phyloP scores from a whole-genome alignment of 1,140 invertebrate genomes.

The Manduca sexta region DNA sequence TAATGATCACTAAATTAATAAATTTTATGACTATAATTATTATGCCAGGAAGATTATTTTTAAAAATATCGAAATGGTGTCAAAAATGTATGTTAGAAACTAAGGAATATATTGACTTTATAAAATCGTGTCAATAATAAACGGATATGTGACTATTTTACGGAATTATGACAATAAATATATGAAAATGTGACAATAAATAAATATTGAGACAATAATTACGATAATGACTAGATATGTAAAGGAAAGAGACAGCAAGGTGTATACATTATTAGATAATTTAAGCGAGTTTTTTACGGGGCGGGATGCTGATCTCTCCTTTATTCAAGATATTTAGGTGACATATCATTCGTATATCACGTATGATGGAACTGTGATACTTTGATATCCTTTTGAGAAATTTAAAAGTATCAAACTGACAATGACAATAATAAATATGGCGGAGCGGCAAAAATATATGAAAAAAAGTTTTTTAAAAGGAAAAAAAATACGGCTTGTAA shows the following conservation, averaged over 20 bases:
- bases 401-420: neutral
- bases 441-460: neutral
- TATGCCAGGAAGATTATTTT: no score
- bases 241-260: no score
- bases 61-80: no score
- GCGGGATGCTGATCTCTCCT: no score
- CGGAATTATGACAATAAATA: conserved; percentile 5
- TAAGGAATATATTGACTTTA: neutral
- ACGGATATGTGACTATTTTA: conserved; percentile 10
- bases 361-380: conserved; percentile 44
- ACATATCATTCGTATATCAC: no score
- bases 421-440: neutral
- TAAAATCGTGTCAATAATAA: conserved; percentile 29
- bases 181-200: conserved; percentile 14
- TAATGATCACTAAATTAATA: no score
- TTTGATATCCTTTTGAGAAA: conserved; percentile 24
- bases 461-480: conserved; percentile 1
- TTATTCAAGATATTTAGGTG: no score
- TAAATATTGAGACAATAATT: neutral
- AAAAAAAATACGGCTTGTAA: conserved; percentile 14
- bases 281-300: no score
- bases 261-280: no score
- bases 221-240: neutral
- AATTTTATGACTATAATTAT: conserved; percentile 18
- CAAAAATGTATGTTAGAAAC: no score